Evolutionary conservation across 2,113 vertebrate species (phyloP), one percentile per base, ranked within the genome.

Genomic region (Pedetes capensis): DNA sequence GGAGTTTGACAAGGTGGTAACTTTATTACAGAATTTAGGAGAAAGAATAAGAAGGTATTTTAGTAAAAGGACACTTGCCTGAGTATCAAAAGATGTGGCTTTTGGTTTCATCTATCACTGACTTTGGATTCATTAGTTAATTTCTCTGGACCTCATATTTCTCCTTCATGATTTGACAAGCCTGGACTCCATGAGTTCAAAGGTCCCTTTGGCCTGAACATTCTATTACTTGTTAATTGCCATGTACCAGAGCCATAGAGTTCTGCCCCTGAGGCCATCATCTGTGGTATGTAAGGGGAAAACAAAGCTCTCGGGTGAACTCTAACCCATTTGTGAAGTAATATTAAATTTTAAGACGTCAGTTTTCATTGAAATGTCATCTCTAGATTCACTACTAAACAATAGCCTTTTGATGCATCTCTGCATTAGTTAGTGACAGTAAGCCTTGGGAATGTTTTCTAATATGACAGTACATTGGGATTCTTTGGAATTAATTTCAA

Each of bases 361-460:
- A 93, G 44, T 93, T 93, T 93, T 75, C 51, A 59, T 84, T 95
- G 90, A 97, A 92, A 93, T 95, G 80, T 79, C 69, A 92, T 95
- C 20, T 75, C 23, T 84, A 92, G 69, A 95, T 63, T 89, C 64
- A 89, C 57, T 94, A 16, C 37, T 86, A 90, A 95, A 85, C 47
- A 96, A 95, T 95, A 81, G 32, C 27, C 32, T 94, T 95, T 97
- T 92, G 76, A 90, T 85, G 17, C 47, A 72, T 93, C n/a, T 93
- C 55, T 81, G 87, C 44, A 72, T 91, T 89, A 87, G 83, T 83
- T 34, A 78, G 51, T 71, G 55, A 96, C 47, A 14, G 27, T 85
- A 83, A 92, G 81, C 49, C 74, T 95, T 94, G 55, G 78, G 42
- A 90, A 90, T 96, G 25, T 87, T 87, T 81, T 76, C 63, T 95